Evolutionary conservation across 1,140 invertebrate genomes (phyloP).

Genomic region (Pseudomyrmex gracilis): DNA sequence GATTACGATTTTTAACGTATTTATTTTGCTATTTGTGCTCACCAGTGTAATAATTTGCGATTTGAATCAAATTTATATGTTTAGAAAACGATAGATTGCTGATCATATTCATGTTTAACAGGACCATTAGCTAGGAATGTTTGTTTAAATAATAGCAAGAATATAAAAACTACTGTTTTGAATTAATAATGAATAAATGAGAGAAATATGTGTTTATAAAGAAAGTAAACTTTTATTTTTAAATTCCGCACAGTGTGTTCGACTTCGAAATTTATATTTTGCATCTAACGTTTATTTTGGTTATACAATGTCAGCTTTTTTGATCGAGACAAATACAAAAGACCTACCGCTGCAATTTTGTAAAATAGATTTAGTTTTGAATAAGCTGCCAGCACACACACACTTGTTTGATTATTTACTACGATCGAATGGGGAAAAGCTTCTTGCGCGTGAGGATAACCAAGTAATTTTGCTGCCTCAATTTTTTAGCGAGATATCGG

Average conservation of each 20-base stretch:
- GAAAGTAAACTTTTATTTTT: background rate
- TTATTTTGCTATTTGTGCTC: too few species aligned
- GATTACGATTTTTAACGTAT: too few species aligned
- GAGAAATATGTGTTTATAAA: background rate
- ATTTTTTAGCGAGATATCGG: conserved; percentile 57
- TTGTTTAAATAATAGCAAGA: too few species aligned
- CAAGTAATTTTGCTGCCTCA: conserved; percentile 49
- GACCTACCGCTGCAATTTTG: background rate
- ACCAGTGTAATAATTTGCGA: background rate
- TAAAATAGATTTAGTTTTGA: conserved; percentile 41
- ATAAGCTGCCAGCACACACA: conserved; percentile 14
- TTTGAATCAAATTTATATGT: background rate
- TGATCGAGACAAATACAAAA: too few species aligned
- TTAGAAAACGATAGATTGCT: too few species aligned
- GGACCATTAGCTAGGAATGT: too few species aligned
- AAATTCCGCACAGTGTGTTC: background rate
- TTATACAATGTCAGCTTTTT: background rate
- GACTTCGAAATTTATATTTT: background rate
- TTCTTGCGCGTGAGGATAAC: conserved; percentile 35
- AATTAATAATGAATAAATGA: background rate
- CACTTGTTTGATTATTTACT: conserved; percentile 41
- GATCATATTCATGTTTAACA: too few species aligned
- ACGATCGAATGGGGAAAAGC: conserved; percentile 31
- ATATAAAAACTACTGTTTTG: too few species aligned
- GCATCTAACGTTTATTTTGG: background rate